Evolutionary conservation across 2,888 invertebrate genomes (phyloP), one percentile per base, ranked within the genome.

Genomic region (Myopa testacea): DNA sequence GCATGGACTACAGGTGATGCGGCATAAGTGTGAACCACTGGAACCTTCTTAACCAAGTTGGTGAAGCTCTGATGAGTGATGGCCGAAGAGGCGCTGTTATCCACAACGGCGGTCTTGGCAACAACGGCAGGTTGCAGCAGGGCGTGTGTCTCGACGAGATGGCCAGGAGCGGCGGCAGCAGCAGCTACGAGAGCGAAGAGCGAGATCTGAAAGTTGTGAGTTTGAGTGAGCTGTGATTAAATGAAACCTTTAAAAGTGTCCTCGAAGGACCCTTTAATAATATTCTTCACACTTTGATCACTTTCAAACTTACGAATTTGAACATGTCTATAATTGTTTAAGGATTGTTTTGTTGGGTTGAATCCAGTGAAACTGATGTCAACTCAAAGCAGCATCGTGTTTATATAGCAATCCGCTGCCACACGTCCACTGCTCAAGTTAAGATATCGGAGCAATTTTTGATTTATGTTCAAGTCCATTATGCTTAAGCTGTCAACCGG

Each of bases 101-200:
- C 87, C 69, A 86, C 82, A 14, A 85, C 82, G 63, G 87, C 88
- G 38, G 88, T 86, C 81, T 88, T 88, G 60, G 87, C 81, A 76
- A 88, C 79, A 72, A 85, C 80, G 37, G 86, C 84, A 40, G 88
- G 86, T 79, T 88, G 86, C 16, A 88, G 83, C n/a, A 86, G 71
- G 6, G 81, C 63, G 73, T 88, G 88, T 3, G 87, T 84, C 77
- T 84, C 81, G 63, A 85, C 82, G 10, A 87, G 60, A 40, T 86
- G 84, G 75, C 88, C 88, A 72, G 88, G 88, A 78, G 86, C 87
- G 78, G 90, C 89, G 75, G 87, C 85, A 60, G 87, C 88, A 70
- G 87, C 84, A 78, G 92, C 91, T 84, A 91, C 88, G 82, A 93
- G 89, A 90, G 92, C 92, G 87, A 92, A 92, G 89, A 93, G 90